Base-by-base conservation (phyloP, 2,888 invertebrate genomes). In the Macroteleia sp. region DNA sequence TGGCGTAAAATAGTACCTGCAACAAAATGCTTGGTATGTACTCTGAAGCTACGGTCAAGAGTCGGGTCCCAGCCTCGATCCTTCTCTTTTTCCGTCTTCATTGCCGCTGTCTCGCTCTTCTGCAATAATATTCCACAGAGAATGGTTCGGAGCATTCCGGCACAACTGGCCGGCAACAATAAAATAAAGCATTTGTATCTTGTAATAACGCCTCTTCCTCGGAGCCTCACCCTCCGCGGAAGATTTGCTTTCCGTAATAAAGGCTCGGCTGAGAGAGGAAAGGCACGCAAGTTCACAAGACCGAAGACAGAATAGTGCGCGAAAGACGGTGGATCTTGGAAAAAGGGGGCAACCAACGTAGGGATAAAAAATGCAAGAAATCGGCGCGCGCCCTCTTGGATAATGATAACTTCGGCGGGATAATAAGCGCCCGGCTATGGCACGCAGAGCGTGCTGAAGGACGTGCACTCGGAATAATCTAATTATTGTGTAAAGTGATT, bases 401-500 rank as follows among this genome's bases (percentile, higher is more conserved):
- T 90, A 91, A 91, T 91, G 90, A 90, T 90, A 89, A 88, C 86
- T 89, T 87, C 81, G 84, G 80, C 61, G 76, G 81, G 80, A 88
- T 90, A 90, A 91, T 90, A 88, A 89, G 86, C 83, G 79, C 80
- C 76, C 71, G 39, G 81, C 76, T 79, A 81, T 81, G 82, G 66
- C 71, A 61, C 67, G 73, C 69, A 64, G 66, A 78, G 81, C 79
- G 70, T 69, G 83, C 81, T 54, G 71, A 61, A 46, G 52, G 69
- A 70, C 41, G 73, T 82, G 82, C 82, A 81, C 83, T 87, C 86
- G 88, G 87, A 89, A 89, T 91, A 90, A 90, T 91, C 91, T 91
- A 91, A 91, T 91, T 91, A 91, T 90, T 89, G 87, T 85, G 87
- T 88, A 85, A 87, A 88, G 88, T 89, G 89, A 91, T 91, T 90